A percentile compares a stretch with the other conserved stretches of the same genome.
phyloP scores from a whole-genome alignment of 2,888 invertebrate species.

The Agriotes lineatus region DNA sequence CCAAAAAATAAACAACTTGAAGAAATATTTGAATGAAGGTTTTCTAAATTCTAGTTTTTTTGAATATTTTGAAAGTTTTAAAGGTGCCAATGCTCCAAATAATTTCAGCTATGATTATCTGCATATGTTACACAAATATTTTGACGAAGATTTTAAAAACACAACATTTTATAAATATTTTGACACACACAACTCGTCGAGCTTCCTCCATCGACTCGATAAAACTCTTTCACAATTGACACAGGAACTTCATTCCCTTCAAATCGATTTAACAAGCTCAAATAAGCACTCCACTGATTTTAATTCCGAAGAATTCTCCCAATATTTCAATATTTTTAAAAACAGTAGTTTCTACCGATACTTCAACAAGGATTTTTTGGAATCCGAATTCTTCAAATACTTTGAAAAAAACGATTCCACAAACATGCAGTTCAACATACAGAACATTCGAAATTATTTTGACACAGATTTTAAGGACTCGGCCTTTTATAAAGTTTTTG shows the following conservation, averaged over 20 bases:
- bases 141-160: neutral
- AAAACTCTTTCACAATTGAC: neutral
- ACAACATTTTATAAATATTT: slow-evolving; percentile 6
- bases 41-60: slow-evolving; percentile 23
- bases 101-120: neutral
- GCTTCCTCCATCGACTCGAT: neutral
- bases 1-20: neutral
- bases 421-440: neutral
- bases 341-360: slow-evolving; percentile 12
- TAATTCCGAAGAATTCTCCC: neutral
- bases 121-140: neutral
- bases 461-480: slow-evolving; percentile 5
- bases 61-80: slow-evolving; percentile 22
- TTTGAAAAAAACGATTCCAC: neutral
- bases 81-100: neutral
- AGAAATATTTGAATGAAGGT: slow-evolving; percentile 1
- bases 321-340: slow-evolving; percentile 1
- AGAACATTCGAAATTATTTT: slow-evolving; percentile 5
- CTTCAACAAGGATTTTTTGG: neutral
- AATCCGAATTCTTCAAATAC: neutral
- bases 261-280: neutral
- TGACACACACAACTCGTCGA: neutral
- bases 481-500: neutral
- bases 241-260: neutral
- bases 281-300: neutral